Conservation (phyloP, 2,113 vertebrate genomes). For the Rhadina sibilatrix region DNA sequence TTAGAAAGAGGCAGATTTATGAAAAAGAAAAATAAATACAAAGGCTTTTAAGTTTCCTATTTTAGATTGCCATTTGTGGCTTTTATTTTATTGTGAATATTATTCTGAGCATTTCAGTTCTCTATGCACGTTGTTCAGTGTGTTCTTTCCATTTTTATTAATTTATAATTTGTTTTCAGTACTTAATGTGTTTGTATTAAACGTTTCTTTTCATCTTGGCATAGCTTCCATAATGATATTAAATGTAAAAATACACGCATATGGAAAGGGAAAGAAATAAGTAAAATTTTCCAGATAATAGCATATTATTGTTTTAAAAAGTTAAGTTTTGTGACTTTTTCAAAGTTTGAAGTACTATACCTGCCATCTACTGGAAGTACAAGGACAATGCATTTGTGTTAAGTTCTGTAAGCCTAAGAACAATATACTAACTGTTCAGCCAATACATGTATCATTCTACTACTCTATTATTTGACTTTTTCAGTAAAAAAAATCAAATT, state of each 20-base stretch:
- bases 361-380: constrained; percentile 80
- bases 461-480: background rate
- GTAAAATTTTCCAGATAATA: constrained; percentile 24
- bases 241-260: constrained; percentile 33
- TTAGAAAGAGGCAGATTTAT: constrained; percentile 34
- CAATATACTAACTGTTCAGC: background rate
- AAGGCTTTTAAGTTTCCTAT: constrained; percentile 43
- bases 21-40: constrained; percentile 29
- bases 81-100: constrained; percentile 1
- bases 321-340: background rate
- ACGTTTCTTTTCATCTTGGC: background rate
- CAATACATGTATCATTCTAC: background rate
- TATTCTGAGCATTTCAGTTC: background rate
- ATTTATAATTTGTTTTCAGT: constrained; percentile 42
- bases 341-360: constrained; percentile 70
- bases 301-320: background rate
- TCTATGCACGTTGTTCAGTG: background rate
- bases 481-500: background rate
- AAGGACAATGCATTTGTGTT: constrained; percentile 61
- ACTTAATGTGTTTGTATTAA: background rate
- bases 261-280: constrained; percentile 37
- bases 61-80: constrained; percentile 31
- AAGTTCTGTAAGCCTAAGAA: background rate
- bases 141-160: constrained; percentile 25
- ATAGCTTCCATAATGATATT: constrained; percentile 33